phyloP scores from a whole-genome alignment of 2,888 invertebrate species.

The Buathra laborator region DNA sequence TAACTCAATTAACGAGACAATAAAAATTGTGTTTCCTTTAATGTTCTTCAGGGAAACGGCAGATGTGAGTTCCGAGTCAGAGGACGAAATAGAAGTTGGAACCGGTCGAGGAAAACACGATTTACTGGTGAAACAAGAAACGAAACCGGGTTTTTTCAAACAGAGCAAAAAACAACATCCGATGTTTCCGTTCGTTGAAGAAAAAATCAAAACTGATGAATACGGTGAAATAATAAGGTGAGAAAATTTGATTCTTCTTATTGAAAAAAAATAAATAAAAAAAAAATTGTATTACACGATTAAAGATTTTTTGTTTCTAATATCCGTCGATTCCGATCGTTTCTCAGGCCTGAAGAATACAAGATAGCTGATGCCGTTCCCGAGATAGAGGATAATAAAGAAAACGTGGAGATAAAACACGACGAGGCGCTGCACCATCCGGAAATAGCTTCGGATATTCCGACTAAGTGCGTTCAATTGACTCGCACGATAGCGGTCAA shows the following conservation, averaged over 20 bases:
- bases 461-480: slow-evolving; percentile 94
- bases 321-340: not conserved
- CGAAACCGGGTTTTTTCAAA: slow-evolving; percentile 93
- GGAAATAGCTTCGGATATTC: slow-evolving; percentile 89
- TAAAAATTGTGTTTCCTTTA: slow-evolving; percentile 32
- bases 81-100: slow-evolving; percentile 94
- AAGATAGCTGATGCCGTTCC: slow-evolving; percentile 91
- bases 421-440: slow-evolving; percentile 87
- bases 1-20: not conserved
- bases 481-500: slow-evolving; percentile 92
- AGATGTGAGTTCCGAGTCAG: slow-evolving; percentile 93
- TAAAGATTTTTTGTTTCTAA: not conserved
- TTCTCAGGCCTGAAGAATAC: slow-evolving; percentile 93
- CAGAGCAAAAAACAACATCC: slow-evolving; percentile 96
- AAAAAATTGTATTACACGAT: not conserved
- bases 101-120: slow-evolving; percentile 94
- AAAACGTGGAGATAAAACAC: slow-evolving; percentile 88
- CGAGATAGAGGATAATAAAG: slow-evolving; percentile 90
- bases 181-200: slow-evolving; percentile 98
- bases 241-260: slow-evolving; percentile 16
- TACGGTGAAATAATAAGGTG: slow-evolving; percentile 97
- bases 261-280: not conserved
- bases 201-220: slow-evolving; percentile 96
- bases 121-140: slow-evolving; percentile 93
- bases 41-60: slow-evolving; percentile 87